Conservation (phyloP, 2,888 invertebrate species). For the Cactoblastis cactorum region DNA sequence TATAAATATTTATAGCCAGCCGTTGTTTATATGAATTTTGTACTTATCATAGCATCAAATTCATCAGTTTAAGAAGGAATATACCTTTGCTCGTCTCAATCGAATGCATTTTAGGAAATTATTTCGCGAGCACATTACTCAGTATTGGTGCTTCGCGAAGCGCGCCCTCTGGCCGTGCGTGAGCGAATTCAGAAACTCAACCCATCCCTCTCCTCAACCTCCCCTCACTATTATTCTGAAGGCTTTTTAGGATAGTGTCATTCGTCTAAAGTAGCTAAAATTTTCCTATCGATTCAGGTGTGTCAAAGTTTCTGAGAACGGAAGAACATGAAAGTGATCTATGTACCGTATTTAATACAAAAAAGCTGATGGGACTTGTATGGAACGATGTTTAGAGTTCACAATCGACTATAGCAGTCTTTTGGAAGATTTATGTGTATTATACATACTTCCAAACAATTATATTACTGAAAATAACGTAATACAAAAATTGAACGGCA, state of each 20-base stretch:
- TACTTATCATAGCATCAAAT: neutral
- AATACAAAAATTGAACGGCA: too few relatives aligned
- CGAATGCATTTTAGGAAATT: slow-evolving; percentile 72
- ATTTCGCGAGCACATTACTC: slow-evolving; percentile 68
- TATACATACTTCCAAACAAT: too few relatives aligned
- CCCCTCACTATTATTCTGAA: slow-evolving; percentile 15
- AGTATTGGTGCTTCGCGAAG: slow-evolving; percentile 65
- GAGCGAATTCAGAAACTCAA: slow-evolving; percentile 53
- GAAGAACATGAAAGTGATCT: neutral
- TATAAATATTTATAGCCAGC: too few relatives aligned
- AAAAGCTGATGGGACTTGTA: too few relatives aligned
- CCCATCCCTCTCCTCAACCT: slow-evolving; percentile 29
- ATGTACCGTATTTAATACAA: too few relatives aligned
- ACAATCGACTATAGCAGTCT: too few relatives aligned
- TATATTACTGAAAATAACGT: too few relatives aligned
- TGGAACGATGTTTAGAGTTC: too few relatives aligned
- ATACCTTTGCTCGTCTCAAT: slow-evolving; percentile 42
- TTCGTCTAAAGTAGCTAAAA: slow-evolving; percentile 32
- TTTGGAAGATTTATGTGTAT: too few relatives aligned
- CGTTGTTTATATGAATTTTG: too few relatives aligned
- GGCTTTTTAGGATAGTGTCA: slow-evolving; percentile 41
- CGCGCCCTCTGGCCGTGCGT: slow-evolving; percentile 68
- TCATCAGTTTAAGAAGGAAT: neutral
- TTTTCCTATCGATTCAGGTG: slow-evolving; percentile 17
- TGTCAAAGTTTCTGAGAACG: neutral